Conservation (phyloP, 2,888 invertebrate genomes). For the Pollenia labialis region DNA sequence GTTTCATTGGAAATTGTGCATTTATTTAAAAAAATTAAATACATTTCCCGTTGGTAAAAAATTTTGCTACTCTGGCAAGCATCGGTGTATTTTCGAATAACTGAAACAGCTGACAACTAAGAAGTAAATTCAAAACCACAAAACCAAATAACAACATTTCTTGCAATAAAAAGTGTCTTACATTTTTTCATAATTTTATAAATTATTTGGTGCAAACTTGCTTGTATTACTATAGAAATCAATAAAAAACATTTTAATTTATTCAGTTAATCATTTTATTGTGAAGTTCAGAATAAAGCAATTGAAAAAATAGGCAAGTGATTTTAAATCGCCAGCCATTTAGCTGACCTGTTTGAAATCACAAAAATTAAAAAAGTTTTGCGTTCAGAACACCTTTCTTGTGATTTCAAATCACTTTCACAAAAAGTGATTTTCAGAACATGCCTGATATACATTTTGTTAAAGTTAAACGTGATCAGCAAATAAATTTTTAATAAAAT, state of each 20-base stretch:
- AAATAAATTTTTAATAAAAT: too few species aligned
- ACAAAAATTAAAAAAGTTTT: conserved; percentile 8
- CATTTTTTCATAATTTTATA: conserved; percentile 3
- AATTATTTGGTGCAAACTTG: conserved; percentile 10
- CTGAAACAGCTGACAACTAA: not conserved
- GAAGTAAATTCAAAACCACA: not conserved
- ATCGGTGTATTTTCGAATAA: not conserved
- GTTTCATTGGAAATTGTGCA: too few species aligned
- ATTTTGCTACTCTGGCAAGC: too few species aligned
- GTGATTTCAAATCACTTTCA: too few species aligned
- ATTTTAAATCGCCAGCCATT: conserved; percentile 5
- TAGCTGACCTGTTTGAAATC: conserved; percentile 1
- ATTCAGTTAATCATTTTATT: conserved; percentile 15
- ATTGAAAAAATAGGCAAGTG: conserved; percentile 4
- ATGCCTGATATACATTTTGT: not conserved
- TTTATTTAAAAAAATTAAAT: too few species aligned
- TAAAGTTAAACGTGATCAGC: too few species aligned
- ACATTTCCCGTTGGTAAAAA: too few species aligned
- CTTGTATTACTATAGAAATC: conserved; percentile 7
- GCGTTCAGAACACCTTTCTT: conserved; percentile 4
- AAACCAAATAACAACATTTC: conserved; percentile 3
- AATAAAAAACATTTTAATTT: conserved; percentile 9
- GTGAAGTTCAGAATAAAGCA: not conserved
- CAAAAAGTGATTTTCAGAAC: not conserved
- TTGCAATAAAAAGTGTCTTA: conserved; percentile 4